Base-by-base conservation (phyloP, 1,140 invertebrate genomes). In the Lamellibrachia luymesi region DNA sequence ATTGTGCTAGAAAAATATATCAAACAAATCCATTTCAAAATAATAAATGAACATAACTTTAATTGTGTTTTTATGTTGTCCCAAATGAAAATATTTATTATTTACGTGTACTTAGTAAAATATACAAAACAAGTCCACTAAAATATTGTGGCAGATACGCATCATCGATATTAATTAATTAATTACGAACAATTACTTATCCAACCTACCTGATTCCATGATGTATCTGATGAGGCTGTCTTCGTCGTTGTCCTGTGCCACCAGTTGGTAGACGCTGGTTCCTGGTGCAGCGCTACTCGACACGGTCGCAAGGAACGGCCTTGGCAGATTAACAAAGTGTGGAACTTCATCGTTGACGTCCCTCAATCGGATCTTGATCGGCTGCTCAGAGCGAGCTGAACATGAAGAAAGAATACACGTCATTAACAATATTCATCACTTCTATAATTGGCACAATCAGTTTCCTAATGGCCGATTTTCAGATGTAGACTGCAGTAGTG, bases 341-440 rank as follows among this genome's bases (percentile, higher is more conserved):
- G 94, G 94, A 50, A 92, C 49, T 90, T 94, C 94, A 90, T 94
- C 94, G 51, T 94, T 94, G 80, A 94, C 94, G 89, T 93, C 93
- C 13, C 38, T 90, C 91, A 94, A 50, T 25, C 52, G 50, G 13
- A 94, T 93, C 51, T 56, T 93, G 50, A 94, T 91, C 27, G 94
- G 93, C 92, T 94, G 93, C 56, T 92, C 92, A 25, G 90, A 89
- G 13, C 89, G 49, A 94, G 27, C 92, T 94, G 93, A 6, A 27
- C 17, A 90, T 27, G 89, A 91, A 91, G 27, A 10, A 91, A 91
- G 5, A 1, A 91, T 27, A 91, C 17, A n/a, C 91, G n/a, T 27
- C 25, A 38, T 49, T 91, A 49, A 91, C 17, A 27, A 91, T 25
- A 80, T 22, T 80, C 64, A 17, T 80, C 64, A 80, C 13, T 4